phyloP scores from a whole-genome alignment of 2,888 invertebrate genomes.

The Andrena marginata region DNA sequence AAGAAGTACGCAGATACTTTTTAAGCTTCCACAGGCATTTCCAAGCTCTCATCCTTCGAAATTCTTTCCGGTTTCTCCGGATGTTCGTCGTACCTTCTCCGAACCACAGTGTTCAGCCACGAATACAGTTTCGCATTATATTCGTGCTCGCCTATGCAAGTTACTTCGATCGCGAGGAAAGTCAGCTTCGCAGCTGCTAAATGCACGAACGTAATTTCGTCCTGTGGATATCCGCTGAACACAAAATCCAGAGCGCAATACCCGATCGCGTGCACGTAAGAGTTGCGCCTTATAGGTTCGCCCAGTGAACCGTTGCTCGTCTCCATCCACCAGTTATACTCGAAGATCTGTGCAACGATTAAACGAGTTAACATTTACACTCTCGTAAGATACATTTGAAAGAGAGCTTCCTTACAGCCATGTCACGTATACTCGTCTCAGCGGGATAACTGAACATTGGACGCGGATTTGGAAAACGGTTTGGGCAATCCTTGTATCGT shows the following conservation, averaged over 20 bases:
- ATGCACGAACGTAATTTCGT: slow-evolving; percentile 32
- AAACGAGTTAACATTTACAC: neutral
- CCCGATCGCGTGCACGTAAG: slow-evolving; percentile 40
- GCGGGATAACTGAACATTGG: slow-evolving; percentile 36
- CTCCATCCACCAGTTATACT: slow-evolving; percentile 47
- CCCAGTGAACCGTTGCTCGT: slow-evolving; percentile 47
- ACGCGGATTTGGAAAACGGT: slow-evolving; percentile 10
- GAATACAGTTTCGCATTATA: slow-evolving; percentile 40
- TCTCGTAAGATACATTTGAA: neutral
- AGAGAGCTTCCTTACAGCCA: slow-evolving; percentile 34
- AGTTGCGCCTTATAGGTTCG: neutral
- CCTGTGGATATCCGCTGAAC: neutral
- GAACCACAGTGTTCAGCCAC: slow-evolving; percentile 29
- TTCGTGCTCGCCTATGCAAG: slow-evolving; percentile 21
- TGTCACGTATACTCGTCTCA: slow-evolving; percentile 1
- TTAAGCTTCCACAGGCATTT: neutral
- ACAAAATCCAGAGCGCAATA: slow-evolving; percentile 43
- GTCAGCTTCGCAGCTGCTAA: slow-evolving; percentile 1
- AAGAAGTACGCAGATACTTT: neutral
- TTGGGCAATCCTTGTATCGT: neutral
- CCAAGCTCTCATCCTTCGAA: neutral
- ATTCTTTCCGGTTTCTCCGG: slow-evolving; percentile 81
- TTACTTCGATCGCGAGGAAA: slow-evolving; percentile 26
- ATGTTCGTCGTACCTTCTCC: slow-evolving; percentile 51
- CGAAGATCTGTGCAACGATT: slow-evolving; percentile 30